Percentiles rank a stretch among this genome's conserved stretches.
phyloP scores from a whole-genome alignment of 1,140 invertebrate species.

The Eubasilissa regina region DNA sequence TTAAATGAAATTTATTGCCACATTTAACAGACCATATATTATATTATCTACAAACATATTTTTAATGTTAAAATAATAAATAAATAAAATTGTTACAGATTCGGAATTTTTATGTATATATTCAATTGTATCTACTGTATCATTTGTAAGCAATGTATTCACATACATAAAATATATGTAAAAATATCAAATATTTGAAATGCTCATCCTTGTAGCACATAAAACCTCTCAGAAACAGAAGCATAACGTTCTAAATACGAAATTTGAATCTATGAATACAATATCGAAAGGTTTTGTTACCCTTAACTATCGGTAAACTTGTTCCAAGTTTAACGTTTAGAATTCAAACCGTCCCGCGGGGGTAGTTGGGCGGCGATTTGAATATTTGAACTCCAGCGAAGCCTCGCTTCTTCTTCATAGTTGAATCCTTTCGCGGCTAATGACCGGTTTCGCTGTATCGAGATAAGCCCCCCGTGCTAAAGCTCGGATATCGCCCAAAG shows the following conservation, averaged over 20 bases:
- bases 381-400: slow-evolving; percentile 46
- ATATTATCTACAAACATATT: too few relatives aligned
- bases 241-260: slow-evolving; percentile 43
- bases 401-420: slow-evolving; percentile 15
- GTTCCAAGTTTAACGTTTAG: slow-evolving; percentile 52
- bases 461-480: slow-evolving; percentile 26
- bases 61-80: too few relatives aligned
- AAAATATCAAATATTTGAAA: slow-evolving; percentile 21
- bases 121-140: too few relatives aligned
- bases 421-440: slow-evolving; percentile 54
- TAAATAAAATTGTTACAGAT: not conserved
- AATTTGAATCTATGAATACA: slow-evolving; percentile 58
- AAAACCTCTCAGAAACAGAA: slow-evolving; percentile 6
- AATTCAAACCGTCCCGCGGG: slow-evolving; percentile 54
- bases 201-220: not conserved
- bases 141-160: too few relatives aligned
- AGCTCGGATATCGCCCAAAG: not conserved
- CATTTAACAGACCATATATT: too few relatives aligned
- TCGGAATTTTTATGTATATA: too few relatives aligned
- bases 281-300: slow-evolving; percentile 39
- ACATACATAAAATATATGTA: too few relatives aligned
- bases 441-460: slow-evolving; percentile 53
- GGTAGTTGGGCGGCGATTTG: slow-evolving; percentile 47
- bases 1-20: too few relatives aligned
- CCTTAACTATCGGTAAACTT: slow-evolving; percentile 48